Conservation (phyloP, 2,113 vertebrate genomes). For the Cariama cristata region DNA sequence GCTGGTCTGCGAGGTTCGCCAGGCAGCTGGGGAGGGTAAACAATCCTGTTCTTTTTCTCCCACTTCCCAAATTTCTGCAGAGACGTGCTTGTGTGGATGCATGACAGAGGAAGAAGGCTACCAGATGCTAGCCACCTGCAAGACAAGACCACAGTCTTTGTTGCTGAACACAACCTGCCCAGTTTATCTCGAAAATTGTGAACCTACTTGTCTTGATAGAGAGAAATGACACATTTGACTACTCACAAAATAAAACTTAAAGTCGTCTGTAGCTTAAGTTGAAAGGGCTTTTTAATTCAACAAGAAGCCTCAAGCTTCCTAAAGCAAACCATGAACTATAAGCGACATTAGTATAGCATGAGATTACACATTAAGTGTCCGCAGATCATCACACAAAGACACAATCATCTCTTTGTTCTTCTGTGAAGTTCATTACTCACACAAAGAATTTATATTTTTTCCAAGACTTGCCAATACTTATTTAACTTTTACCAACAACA, state of each 20-base stretch:
- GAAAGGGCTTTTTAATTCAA: neutral
- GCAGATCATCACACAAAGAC: neutral
- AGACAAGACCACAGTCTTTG: conserved; percentile 22
- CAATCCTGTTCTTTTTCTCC: conserved; percentile 86
- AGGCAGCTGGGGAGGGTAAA: conserved; percentile 89
- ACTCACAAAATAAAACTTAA: neutral
- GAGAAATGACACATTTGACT: neutral
- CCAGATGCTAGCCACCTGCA: conserved; percentile 73
- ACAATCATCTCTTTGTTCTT: neutral
- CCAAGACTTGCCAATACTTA: neutral
- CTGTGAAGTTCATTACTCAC: rapidly evolving
- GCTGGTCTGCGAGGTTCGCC: conserved; percentile 89
- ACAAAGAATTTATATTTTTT: neutral
- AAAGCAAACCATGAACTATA: neutral
- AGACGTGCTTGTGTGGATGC: conserved; percentile 80
- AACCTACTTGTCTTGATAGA: neutral
- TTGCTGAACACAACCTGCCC: neutral
- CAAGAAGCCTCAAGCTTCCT: neutral
- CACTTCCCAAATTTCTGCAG: conserved; percentile 76
- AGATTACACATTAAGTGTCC: neutral
- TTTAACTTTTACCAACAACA: neutral
- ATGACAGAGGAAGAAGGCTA: conserved; percentile 66
- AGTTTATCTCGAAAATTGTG: neutral
- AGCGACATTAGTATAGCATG: rapidly evolving
- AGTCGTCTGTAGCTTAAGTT: rapidly evolving